phyloP scores from a whole-genome alignment of 64 coral and sea anemone species.

The Acropora tenuis region DNA sequence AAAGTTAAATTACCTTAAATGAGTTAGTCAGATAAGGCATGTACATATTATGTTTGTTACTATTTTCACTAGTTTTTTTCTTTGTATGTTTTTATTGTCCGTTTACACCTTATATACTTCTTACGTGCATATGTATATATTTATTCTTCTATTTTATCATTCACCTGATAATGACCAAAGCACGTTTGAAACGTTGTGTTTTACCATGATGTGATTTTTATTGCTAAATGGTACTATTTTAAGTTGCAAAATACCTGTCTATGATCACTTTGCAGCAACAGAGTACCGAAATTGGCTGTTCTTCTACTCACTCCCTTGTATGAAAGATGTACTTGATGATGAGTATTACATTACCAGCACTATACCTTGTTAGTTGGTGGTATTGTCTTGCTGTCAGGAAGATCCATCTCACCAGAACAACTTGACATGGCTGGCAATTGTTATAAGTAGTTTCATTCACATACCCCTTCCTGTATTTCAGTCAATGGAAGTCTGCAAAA shows the following conservation, averaged over 20 bases:
- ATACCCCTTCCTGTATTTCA: no score
- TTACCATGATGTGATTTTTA: not conserved
- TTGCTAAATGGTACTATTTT: not conserved
- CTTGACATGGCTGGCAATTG: slow-evolving; percentile 2
- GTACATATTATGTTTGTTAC: not conserved
- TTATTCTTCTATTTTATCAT: not conserved
- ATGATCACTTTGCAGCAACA: slow-evolving; percentile 27
- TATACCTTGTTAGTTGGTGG: slow-evolving; percentile 35
- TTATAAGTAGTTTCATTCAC: no score
- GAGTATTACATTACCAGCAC: slow-evolving; percentile 41
- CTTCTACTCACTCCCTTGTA: slow-evolving; percentile 59
- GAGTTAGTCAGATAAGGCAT: not conserved
- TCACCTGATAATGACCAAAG: not conserved
- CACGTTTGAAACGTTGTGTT: not conserved
- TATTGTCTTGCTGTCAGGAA: slow-evolving; percentile 7
- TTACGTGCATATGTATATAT: not conserved
- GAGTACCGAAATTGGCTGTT: slow-evolving; percentile 49
- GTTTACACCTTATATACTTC: not conserved
- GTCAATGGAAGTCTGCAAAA: no score
- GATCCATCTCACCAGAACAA: slow-evolving; percentile 14
- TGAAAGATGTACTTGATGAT: slow-evolving; percentile 52
- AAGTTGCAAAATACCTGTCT: slow-evolving; percentile 11
- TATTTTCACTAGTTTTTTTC: not conserved
- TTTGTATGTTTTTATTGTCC: not conserved
- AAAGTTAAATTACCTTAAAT: not conserved